Evolutionary conservation across 2,888 invertebrate species (phyloP), one percentile per base, ranked within the genome.

Genomic region (Pediacus dermestoides): DNA sequence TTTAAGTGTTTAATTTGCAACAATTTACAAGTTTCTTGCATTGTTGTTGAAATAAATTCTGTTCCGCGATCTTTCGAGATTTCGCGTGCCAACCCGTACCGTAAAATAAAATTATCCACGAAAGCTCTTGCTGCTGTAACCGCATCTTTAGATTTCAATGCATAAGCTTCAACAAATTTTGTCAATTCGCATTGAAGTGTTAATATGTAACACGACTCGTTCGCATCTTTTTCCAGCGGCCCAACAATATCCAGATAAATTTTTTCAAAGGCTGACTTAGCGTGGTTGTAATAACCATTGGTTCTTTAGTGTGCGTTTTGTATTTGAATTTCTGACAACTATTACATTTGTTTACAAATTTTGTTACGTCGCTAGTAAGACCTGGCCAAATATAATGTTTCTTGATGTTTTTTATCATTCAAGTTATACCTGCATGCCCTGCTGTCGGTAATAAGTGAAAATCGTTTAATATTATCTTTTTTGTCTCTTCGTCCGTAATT

Each of bases 61-160:
- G 44, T 40, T 6, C 49, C 49, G 18, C 31, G 12, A 34, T 49
- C 44, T 10, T 44, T 34, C 11, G 33, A 34, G 12, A 47, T 42
- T 36, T 27, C 27, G 9, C 39, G 11, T 11, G 46, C 44, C 13
- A 52, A 33, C 2, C 46, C 48, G 12, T 41, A 47, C n/a, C 50
- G 18, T 28, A 47, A 34, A 30, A 52, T 39, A 38, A 48, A 52
- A 39, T 52, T 50, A 21, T 44, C 41, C 7, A 48, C 46, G 16
- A 44, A 42, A 7, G 37, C 25, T 32, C 9, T 39, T 9, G 46
- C 43, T 9, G 40, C 26, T 4, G 10, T 10, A 3, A n/a, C n/a
- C 8, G 41, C 27, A 13, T 42, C 37, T 31, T 48, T 48, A 23
- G 36, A 27, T 16, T 8, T 9, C 11, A 48, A 8, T 9, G 39